These are phyloP conservation scores for Conopomorpha cramerella DNA, from an alignment of 1,140 invertebrate species.

Conservation along the genomic window DNA sequence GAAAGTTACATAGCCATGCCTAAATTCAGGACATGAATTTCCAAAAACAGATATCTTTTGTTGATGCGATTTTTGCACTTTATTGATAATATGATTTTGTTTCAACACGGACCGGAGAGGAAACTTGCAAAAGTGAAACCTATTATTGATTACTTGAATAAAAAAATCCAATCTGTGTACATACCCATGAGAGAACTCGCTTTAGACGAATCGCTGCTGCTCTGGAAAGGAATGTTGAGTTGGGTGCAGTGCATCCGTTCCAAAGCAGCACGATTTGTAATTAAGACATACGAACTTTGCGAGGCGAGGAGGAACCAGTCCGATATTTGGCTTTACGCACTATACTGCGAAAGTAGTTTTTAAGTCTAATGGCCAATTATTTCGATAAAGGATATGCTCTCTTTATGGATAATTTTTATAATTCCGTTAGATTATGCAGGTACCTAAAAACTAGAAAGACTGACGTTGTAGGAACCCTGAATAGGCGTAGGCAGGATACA, in stretches of 20 bases:
- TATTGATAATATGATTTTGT: constrained; percentile 4
- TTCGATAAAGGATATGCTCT: constrained; percentile 9
- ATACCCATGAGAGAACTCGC: constrained; percentile 3
- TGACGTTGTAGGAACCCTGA: constrained; percentile 12
- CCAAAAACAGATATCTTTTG: not conserved
- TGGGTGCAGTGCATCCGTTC: constrained; percentile 7
- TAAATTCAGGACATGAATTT: constrained; percentile 1
- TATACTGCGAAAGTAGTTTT: constrained; percentile 1
- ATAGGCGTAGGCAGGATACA: constrained; percentile 2
- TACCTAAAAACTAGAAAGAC: constrained; percentile 11
- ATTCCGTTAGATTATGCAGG: constrained; percentile 2
- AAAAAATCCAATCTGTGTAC: constrained; percentile 3
- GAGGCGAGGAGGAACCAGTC: not conserved
- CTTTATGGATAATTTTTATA: constrained; percentile 20
- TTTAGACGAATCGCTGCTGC: constrained; percentile 10
- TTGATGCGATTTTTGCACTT: constrained; percentile 8
- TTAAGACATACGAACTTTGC: constrained; percentile 4
- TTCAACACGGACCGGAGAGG: not conserved
- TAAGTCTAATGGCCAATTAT: constrained; percentile 2
- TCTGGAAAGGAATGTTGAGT: constrained; percentile 8
- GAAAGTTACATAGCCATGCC: constrained; percentile 3
- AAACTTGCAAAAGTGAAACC: constrained; percentile 8
- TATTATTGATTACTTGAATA: constrained; percentile 6
- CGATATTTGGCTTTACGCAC: not conserved
- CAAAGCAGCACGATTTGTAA: constrained; percentile 5